These are phyloP conservation scores for Aplidium turbinatum DNA, from an alignment of 23 tunicate species.

Conservation along the genomic window DNA sequence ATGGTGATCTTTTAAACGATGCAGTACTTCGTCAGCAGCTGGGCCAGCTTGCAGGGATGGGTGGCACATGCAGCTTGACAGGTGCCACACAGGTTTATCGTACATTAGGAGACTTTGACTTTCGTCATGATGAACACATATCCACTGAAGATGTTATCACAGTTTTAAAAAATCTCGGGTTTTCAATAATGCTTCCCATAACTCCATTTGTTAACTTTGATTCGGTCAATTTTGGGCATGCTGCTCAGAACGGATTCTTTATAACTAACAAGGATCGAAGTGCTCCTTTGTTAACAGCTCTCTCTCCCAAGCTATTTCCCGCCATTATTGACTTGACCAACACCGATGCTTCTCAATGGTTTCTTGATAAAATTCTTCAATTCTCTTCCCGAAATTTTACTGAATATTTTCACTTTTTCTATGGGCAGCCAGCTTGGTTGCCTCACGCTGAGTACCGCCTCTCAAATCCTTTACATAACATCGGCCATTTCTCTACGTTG, in stretches of 20 bases:
- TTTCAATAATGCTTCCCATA: slow-evolving; percentile 45
- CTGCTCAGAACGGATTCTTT: slow-evolving; percentile 24
- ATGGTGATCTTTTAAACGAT: not conserved
- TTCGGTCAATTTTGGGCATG: slow-evolving; percentile 32
- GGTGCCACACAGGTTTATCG: slow-evolving; percentile 29
- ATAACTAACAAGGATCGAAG: not conserved
- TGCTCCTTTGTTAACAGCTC: slow-evolving; percentile 44
- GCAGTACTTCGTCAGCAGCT: slow-evolving; percentile 4
- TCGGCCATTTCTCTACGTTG: slow-evolving; percentile 57
- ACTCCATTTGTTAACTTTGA: slow-evolving; percentile 70
- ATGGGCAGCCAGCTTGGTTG: slow-evolving; percentile 68
- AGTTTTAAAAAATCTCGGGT: slow-evolving; percentile 10
- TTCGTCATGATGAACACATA: slow-evolving; percentile 20
- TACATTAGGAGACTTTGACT: slow-evolving; percentile 45
- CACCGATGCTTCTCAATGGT: slow-evolving; percentile 38
- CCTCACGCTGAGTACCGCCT: slow-evolving; percentile 37
- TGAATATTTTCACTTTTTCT: slow-evolving; percentile 38
- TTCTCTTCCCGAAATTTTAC: slow-evolving; percentile 6
- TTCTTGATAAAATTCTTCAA: not conserved
- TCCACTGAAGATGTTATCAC: not conserved
- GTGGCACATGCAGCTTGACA: slow-evolving; percentile 45
- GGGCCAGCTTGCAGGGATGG: slow-evolving; percentile 15
- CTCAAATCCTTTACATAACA: slow-evolving; percentile 31
- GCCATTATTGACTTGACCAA: slow-evolving; percentile 60
- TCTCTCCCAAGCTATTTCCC: slow-evolving; percentile 26